Conservation (phyloP, 2,113 vertebrate genomes). For the Meriones unguiculatus region DNA sequence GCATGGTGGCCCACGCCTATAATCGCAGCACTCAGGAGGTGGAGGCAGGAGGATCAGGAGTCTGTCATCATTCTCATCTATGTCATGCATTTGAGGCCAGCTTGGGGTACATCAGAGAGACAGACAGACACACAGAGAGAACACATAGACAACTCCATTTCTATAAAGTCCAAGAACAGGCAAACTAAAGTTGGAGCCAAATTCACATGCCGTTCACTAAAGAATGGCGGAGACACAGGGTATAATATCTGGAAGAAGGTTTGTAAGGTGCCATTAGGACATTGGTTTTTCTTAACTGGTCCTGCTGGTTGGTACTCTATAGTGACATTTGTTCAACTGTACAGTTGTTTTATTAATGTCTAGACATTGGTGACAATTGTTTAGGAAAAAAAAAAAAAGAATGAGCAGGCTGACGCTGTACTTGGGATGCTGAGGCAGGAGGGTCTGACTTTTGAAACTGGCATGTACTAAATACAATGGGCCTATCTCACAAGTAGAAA, state of each 20-base stretch:
- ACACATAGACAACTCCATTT: background rate
- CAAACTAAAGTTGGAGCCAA: background rate
- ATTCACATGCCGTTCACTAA: background rate
- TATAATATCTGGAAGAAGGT: background rate
- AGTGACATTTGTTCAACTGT: background rate
- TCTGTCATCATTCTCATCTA: background rate
- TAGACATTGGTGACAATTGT: background rate
- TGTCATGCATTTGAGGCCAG: background rate
- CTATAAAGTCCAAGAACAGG: background rate
- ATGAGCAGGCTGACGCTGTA: background rate
- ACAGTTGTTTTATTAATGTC: background rate
- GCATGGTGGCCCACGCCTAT: background rate
- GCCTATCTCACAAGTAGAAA: background rate
- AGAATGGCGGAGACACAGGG: background rate
- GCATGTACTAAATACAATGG: background rate
- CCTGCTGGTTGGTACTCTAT: background rate
- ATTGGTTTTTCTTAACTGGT: background rate
- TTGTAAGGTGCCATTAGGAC: background rate
- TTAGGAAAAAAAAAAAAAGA: background rate
- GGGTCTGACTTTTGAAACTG: background rate
- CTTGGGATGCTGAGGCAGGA: background rate
- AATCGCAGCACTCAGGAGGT: too few species aligned
- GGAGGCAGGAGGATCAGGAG: background rate
- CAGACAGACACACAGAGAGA: background rate
- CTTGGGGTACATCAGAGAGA: background rate